These are phyloP conservation scores for Columba livia DNA, from an alignment of 2,113 vertebrate genomes.

Conservation along the genomic window DNA sequence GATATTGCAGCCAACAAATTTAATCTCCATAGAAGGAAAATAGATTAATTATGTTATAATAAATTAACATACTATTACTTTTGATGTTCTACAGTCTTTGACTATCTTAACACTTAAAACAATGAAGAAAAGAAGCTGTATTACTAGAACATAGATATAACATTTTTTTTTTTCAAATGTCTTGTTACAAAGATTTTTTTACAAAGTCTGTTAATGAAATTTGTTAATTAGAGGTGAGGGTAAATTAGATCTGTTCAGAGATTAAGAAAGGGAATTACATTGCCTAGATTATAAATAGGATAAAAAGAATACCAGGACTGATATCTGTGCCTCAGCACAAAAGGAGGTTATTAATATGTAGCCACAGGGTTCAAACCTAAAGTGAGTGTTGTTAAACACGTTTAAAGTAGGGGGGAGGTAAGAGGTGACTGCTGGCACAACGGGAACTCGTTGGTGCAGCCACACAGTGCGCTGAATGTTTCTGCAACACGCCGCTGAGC, in stretches of 20 bases:
- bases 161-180: not conserved
- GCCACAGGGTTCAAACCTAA: not conserved
- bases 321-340: not conserved
- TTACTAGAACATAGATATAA: not conserved
- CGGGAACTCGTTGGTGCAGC: not conserved
- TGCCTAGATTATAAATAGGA: not conserved
- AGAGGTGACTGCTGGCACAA: not conserved
- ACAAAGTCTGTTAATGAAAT: not conserved
- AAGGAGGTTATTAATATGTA: not conserved
- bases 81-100: not conserved
- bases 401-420: not conserved
- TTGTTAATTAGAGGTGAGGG: not conserved
- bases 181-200: not conserved
- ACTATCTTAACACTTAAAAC: not conserved
- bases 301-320: not conserved
- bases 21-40: not conserved
- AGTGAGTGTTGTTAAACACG: rapidly evolving
- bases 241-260: not conserved
- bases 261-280: not conserved
- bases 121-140: not conserved
- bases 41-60: not conserved
- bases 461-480: not conserved
- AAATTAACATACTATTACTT: not conserved
- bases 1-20: not conserved
- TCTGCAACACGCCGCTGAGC: not conserved